Evolutionary conservation across 2,113 vertebrate species (phyloP), one percentile per base, ranked within the genome.

Genomic region (Cinclus cinclus): DNA sequence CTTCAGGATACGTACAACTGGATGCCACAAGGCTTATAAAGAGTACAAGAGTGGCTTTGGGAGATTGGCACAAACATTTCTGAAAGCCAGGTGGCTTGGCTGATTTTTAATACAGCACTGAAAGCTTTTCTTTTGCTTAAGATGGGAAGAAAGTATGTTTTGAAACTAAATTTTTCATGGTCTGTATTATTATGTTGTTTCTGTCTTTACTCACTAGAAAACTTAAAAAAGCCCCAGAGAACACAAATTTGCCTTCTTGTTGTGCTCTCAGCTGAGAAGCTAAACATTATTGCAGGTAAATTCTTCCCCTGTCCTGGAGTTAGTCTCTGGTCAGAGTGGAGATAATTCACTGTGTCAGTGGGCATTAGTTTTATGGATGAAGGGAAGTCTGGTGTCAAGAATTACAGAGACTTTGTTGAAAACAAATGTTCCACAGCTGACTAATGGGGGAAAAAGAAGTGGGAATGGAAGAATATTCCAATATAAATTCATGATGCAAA

Each of bases 161-260:
- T 64, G 24, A 25, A 83, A 47, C 8, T 47, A 3, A 4, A 0
- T 37, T 65, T 55, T 19, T 64, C 0, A 0, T 17, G 24, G 8
- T 42, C 9, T 71, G 3, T 39, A 7, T 27, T 62, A 16, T 21
- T 22, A 58, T 28, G 55, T 39, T 3, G 6, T 17, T 69, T 15
- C 5, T 71, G 14, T 14, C 25, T 69, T 85, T 37, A 50, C 52
- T 68, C 6, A 24, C 13, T 56, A 58, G 12, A 70, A 56, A 89
- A 60, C 7, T 24, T 44, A 33, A 37, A 58, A 27, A 17, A 7
- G 3, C 2, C 22, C 6, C 5, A 56, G 33, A 37, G 46, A 28
- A 31, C 15, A 55, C 13, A 64, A 68, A 13, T 14, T 19, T 59
- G 12, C 18, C 9, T 47, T 42, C 24, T 62, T 67, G 2, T 52